Evolutionary conservation across 2,888 invertebrate genomes (phyloP), one percentile per base, ranked within the genome.

Genomic region (Poecilus cupreus): DNA sequence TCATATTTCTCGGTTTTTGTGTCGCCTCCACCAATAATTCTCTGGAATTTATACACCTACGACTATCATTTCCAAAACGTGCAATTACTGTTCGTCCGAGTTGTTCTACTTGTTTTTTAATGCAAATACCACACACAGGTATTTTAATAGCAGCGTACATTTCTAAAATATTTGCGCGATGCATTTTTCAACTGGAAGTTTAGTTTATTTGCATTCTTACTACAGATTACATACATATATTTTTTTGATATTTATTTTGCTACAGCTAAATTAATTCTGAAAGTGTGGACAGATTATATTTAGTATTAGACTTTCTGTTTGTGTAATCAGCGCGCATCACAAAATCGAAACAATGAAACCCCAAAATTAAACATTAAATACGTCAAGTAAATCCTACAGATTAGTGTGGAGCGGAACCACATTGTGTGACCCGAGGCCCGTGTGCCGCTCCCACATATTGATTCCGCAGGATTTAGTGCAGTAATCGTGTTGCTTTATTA

Each of bases 401-500:
- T 76, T 76, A 76, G 54, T 51, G 6, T 8, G 18, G 54, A 76
- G 49, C 49, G 75, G 49, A 24, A 68, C 13, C 16, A 39, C 37
- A 70, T 20, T 16, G 70, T 26, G 39, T 3, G 54, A 32, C 32
- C 32, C 32, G n/a, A 24, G 49, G 32, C 18, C 22, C 5, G 20
- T 60, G 64, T 70, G 60, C 80, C 54, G 32, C 72, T 54, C 51
- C 26, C 80, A 26, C 37, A 51, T 80, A 80, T 80, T 72, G 80
- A 80, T 80, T 80, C 72, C 22, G n/a, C 43, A 57, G 80, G 72
- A 80, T 80, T 80, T 80, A 80, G 72, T 80, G 26, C 54, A 80
- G 80, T 80, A 80, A 80, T 80, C 80, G 80, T 80, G 80, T 80
- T 80, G 80, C 80, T 80, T 80, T 80, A 80, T 80, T 80, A 80